These are phyloP conservation scores for Lycophotia porphyrea DNA, from an alignment of 2,888 invertebrate genomes.

Conservation along the genomic window DNA sequence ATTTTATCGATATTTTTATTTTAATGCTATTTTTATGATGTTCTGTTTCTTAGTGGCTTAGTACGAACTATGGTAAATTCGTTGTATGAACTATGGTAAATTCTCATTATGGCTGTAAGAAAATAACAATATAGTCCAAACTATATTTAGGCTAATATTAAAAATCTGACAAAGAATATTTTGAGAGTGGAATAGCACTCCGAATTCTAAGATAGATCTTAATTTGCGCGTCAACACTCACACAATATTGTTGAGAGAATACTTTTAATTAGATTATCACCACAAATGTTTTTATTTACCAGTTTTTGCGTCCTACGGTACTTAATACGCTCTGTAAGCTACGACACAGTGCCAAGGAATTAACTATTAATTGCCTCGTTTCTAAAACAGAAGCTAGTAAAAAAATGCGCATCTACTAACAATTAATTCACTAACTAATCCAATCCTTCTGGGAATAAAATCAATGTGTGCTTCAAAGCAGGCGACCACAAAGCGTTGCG, in stretches of 20 bases:
- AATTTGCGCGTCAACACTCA: neutral
- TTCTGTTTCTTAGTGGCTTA: neutral
- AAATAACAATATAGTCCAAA: neutral
- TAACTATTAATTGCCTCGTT: conserved; percentile 1
- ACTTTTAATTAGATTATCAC: neutral
- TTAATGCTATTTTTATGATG: neutral
- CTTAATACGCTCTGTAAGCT: neutral
- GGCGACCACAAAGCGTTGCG: conserved; percentile 62
- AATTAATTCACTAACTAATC: conserved; percentile 56
- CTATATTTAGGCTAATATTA: neutral
- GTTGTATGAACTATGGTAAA: no score
- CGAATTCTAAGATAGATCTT: no score
- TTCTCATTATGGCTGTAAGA: neutral
- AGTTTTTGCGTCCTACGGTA: neutral
- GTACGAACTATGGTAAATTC: neutral
- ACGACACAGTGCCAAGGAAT: neutral
- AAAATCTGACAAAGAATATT: neutral
- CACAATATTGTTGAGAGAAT: neutral
- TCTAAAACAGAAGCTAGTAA: conserved; percentile 23
- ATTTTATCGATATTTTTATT: conserved; percentile 28
- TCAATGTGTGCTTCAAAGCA: conserved; percentile 57
- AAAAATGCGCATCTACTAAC: conserved; percentile 39
- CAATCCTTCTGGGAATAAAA: conserved; percentile 51
- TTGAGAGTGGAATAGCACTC: neutral
- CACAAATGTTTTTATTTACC: neutral